Evolutionary conservation across 2,797 vertebrate species (phyloP), one percentile per base, ranked within the genome.

Genomic region (Gastrophryne carolinensis): DNA sequence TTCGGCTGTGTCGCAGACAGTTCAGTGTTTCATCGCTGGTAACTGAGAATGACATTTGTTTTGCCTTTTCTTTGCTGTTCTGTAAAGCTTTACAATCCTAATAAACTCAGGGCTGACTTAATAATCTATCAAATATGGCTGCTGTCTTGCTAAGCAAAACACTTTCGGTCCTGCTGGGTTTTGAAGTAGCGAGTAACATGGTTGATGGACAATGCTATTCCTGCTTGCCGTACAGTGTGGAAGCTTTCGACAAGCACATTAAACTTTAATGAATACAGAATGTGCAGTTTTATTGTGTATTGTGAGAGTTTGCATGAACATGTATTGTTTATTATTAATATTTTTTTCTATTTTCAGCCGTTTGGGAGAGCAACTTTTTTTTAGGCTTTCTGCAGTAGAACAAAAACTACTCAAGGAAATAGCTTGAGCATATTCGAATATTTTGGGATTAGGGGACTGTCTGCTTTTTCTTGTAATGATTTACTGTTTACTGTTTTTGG

Each of bases 221-320:
- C 80, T 86, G 72, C 74, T 79, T 70, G 87, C 53, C 56, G 82
- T 83, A 88, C 88, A 89, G 80, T 82, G 67, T 73, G 73, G 71
- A 82, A 84, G 86, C 85, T 90, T 87, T 92, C 91, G 89, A 90
- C 84, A 85, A 90, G 86, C 81, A 77, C 86, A 92, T 93, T 90
- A 93, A 94, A 92, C 84, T 88, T 93, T 92, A 83, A 93, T 91
- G 83, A 81, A 86, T 87, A 89, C 88, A 91, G 84, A 91, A 89
- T 84, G 84, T 86, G 81, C 84, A 85, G 80, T 82, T 86, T 89
- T 89, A 88, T 86, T 87, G 86, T 83, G 85, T 82, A 83, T 81
- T 83, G 84, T 82, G 82, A 84, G 72, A 82, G 87, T 82, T 86
- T 89, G 88, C 86, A 83, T 85, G 85, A 86, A 86, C 91, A 90